Percentiles rank a stretch among this genome's conserved stretches.
These are phyloP conservation scores for Melinaea menophilus DNA, from an alignment of 2,888 invertebrate species.

Conservation along the genomic window DNA sequence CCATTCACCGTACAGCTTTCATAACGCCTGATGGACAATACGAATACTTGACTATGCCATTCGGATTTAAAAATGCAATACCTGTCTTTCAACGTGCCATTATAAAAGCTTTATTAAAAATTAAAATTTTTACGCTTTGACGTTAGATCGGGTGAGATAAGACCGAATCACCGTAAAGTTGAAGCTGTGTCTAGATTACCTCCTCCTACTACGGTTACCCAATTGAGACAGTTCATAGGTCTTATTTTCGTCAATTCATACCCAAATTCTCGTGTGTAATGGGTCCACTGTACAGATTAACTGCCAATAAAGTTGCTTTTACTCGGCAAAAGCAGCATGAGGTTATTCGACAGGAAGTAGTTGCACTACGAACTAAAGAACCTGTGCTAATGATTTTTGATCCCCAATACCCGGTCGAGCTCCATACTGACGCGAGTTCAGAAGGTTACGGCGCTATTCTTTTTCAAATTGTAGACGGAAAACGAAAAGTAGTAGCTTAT, in stretches of 20 bases:
- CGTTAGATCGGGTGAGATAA: constrained; percentile 30
- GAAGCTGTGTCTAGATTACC: constrained; percentile 18
- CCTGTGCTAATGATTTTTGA: not conserved
- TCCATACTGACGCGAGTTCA: too few relatives aligned
- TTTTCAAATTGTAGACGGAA: not conserved
- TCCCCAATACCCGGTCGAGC: too few relatives aligned
- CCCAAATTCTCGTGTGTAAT: constrained; percentile 8
- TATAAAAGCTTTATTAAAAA: constrained; percentile 17
- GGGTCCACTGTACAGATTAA: constrained; percentile 16
- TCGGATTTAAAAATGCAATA: not conserved
- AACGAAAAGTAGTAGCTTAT: too few relatives aligned
- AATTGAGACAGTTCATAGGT: constrained; percentile 22
- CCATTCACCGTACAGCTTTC: not conserved
- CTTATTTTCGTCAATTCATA: constrained; percentile 16
- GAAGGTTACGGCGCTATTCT: too few relatives aligned
- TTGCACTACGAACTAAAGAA: not conserved
- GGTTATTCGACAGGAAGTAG: not conserved
- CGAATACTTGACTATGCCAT: not conserved
- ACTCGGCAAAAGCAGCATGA: not conserved
- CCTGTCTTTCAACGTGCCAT: not conserved
- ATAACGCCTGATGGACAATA: not conserved
- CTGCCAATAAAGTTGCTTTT: not conserved
- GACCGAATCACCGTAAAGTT: constrained; percentile 34
- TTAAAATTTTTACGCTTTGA: constrained; percentile 23
- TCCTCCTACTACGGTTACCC: constrained; percentile 12